phyloP scores from a whole-genome alignment of 23 tunicate species.

The Trididemnum clinides region DNA sequence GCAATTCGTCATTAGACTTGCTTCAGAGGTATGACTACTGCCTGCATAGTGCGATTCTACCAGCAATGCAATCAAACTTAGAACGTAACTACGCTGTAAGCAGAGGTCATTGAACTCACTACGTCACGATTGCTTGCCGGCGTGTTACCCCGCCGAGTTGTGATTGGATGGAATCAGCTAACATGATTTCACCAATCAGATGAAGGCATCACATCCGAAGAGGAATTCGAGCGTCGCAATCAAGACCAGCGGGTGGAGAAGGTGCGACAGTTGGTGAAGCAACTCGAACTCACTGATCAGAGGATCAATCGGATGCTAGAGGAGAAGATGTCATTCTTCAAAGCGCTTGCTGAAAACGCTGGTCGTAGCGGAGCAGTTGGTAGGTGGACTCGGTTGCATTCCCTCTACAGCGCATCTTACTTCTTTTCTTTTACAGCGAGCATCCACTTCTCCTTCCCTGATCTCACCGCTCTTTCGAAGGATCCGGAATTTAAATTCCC shows the following conservation, averaged over 20 bases:
- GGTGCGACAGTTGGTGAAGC: conserved; percentile 46
- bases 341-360: conserved; percentile 43
- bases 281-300: conserved; percentile 64
- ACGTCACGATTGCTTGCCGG: no score
- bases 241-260: conserved; percentile 58
- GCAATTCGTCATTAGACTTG: no score
- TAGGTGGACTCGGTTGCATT: no score
- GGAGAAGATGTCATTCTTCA: conserved; percentile 75
- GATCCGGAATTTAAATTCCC: conserved; percentile 35
- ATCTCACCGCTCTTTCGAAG: neutral
- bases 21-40: no score
- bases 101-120: no score
- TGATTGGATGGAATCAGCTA: no score
- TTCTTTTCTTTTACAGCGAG: conserved; percentile 39
- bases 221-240: conserved; percentile 56
- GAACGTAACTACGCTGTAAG: no score
- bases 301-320: conserved; percentile 47
- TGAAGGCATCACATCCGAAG: conserved; percentile 73
- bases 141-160: no score
- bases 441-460: conserved; percentile 45
- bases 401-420: no score
- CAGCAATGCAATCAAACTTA: no score
- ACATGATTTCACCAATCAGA: no score
- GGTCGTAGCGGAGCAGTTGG: conserved; percentile 55
- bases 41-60: no score